Conservation (phyloP, 30 jellyfish, hydroid and myxozoan genomes). For the Pseudorhiza aurosa region DNA sequence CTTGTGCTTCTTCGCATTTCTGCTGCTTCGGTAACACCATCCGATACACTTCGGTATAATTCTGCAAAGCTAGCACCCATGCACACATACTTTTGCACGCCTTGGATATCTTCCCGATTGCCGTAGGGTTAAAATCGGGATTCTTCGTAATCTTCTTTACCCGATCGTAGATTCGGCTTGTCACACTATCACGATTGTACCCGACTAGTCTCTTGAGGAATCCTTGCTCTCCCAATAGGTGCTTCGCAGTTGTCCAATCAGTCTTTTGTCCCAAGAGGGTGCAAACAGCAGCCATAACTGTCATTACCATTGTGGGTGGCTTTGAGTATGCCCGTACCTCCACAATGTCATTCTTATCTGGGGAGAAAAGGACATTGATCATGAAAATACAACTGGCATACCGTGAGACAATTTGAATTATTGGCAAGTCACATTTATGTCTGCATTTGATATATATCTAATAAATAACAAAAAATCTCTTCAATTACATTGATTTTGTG, state of each 20-base stretch:
- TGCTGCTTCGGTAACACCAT: constrained; percentile 87
- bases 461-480: too few species aligned
- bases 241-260: constrained; percentile 91
- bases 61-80: constrained; percentile 93
- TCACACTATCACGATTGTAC: constrained; percentile 75
- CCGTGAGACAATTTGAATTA: too few species aligned
- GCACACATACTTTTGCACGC: constrained; percentile 96
- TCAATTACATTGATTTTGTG: too few species aligned
- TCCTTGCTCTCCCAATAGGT: constrained; percentile 84
- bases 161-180: constrained; percentile 71
- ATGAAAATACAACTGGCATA: too few species aligned
- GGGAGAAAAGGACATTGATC: background rate
- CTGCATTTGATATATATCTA: too few species aligned
- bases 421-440: too few species aligned
- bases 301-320: constrained; percentile 97
- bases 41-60: constrained; percentile 82
- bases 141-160: constrained; percentile 78
- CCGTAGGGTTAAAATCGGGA: constrained; percentile 83
- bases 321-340: constrained; percentile 89
- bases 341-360: constrained; percentile 85
- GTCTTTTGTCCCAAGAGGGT: constrained; percentile 86
- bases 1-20: constrained; percentile 87
- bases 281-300: constrained; percentile 94
- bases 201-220: constrained; percentile 74
- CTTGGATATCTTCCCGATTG: constrained; percentile 89